Percentiles rank a stretch among this genome's conserved stretches.
phyloP scores from a whole-genome alignment of 2,113 vertebrate species.

The Albula goreensis region DNA sequence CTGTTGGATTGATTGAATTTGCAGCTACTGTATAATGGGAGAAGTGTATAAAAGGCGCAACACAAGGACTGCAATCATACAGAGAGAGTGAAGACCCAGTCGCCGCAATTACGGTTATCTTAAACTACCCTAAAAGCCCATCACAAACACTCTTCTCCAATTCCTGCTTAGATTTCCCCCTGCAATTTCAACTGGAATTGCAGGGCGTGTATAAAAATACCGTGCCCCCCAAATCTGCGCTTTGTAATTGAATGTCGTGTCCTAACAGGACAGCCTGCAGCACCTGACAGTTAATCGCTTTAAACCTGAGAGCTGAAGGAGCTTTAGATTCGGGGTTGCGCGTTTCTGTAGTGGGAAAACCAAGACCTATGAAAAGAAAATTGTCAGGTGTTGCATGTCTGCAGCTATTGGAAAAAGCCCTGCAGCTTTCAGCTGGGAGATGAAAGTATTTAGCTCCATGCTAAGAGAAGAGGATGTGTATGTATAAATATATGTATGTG shows the following conservation, averaged over 20 bases:
- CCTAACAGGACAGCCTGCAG: conserved; percentile 45
- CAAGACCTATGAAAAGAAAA: conserved; percentile 37
- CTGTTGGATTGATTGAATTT: not conserved
- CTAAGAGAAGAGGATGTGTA: too few species aligned
- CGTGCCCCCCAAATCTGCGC: not conserved
- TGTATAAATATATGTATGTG: not conserved
- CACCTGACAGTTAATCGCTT: conserved; percentile 38
- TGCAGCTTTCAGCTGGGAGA: conserved; percentile 45
- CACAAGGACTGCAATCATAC: not conserved
- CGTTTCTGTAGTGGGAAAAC: not conserved
- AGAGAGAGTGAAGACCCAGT: not conserved
- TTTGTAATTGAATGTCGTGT: conserved; percentile 45
- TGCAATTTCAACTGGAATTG: not conserved
- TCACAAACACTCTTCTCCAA: not conserved
- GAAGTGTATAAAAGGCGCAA: not conserved
- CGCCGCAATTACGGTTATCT: not conserved
- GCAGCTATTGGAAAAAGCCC: conserved; percentile 47
- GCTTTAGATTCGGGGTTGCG: not conserved
- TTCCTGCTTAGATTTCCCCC: not conserved
- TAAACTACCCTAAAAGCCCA: not conserved
- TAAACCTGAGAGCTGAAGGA: not conserved
- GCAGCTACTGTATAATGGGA: not conserved
- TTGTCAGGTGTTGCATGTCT: conserved; percentile 55
- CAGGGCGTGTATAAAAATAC: not conserved
- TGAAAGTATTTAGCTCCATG: conserved; percentile 31